Percentiles rank a stretch among this genome's conserved stretches.
phyloP scores from a whole-genome alignment of 1,140 invertebrate species.

The Megalopta genalis region DNA sequence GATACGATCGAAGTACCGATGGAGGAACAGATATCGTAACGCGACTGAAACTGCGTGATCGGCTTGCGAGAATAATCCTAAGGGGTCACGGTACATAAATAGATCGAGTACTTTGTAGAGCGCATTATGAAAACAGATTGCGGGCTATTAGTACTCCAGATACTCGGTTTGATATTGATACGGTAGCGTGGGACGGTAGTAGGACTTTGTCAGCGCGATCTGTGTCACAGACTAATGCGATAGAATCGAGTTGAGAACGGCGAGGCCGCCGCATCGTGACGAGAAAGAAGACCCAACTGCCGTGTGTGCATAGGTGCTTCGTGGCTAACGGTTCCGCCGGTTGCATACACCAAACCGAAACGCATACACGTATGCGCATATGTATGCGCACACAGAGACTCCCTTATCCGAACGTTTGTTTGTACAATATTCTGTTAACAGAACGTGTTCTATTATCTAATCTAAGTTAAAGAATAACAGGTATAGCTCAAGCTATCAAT shows the following conservation, averaged over 20 bases:
- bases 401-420: no score
- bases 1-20: no score
- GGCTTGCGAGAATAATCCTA: background rate
- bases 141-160: background rate
- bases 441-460: no score
- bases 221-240: conserved; percentile 6
- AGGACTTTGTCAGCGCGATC: background rate
- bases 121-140: conserved; percentile 2
- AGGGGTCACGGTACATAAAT: background rate
- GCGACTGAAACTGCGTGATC: background rate
- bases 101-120: background rate
- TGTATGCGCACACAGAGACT: no score
- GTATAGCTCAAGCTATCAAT: no score
- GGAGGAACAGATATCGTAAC: background rate
- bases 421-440: no score
- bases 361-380: no score
- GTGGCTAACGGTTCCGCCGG: background rate
- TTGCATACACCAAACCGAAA: no score
- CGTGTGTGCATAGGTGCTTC: background rate
- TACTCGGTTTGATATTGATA: conserved; percentile 2
- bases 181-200: background rate
- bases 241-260: conserved; percentile 5
- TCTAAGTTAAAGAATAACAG: no score
- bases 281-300: background rate
- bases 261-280: background rate